A percentile compares a stretch with the other conserved stretches of the same genome.
Evolutionary conservation across 1,140 invertebrate species (phyloP).

Genomic region (Drosophila bipectinata): DNA sequence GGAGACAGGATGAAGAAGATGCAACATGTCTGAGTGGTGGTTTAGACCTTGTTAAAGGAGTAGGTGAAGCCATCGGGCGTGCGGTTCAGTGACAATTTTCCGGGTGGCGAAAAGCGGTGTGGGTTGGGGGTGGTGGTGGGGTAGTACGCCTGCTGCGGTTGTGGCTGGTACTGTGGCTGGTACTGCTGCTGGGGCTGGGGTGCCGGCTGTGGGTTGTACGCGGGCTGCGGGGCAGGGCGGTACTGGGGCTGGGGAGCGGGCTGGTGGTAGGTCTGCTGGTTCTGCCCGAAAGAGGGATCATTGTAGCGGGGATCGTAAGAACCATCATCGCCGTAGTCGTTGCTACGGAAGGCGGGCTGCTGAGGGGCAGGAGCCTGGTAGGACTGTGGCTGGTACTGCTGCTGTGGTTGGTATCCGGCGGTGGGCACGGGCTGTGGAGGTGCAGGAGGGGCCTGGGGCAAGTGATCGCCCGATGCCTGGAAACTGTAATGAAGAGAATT

Average conservation of each 20-base stretch:
- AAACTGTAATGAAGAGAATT: conserved; percentile 83
- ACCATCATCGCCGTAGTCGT: conserved; percentile 86
- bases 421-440: conserved; percentile 85
- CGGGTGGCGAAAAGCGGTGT: conserved; percentile 90
- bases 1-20: conserved; percentile 37
- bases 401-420: conserved; percentile 85
- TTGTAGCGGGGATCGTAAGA: conserved; percentile 85
- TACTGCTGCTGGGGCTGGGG: conserved; percentile 77
- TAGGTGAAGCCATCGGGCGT: conserved; percentile 93
- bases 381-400: conserved; percentile 83
- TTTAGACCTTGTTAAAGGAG: conserved; percentile 88
- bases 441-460: conserved; percentile 88
- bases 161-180: conserved; percentile 83
- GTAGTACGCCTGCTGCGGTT: conserved; percentile 82
- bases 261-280: conserved; percentile 75
- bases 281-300: conserved; percentile 78
- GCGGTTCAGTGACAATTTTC: conserved; percentile 92
- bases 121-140: conserved; percentile 88
- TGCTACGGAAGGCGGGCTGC: conserved; percentile 83
- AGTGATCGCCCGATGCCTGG: conserved; percentile 91
- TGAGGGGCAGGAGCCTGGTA: conserved; percentile 71
- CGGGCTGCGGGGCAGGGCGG: conserved; percentile 80
- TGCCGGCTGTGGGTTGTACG: conserved; percentile 76
- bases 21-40: conserved; percentile 56
- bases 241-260: conserved; percentile 78